A percentile compares a stretch with the other conserved stretches of the same genome.
phyloP scores from a whole-genome alignment of 1,140 invertebrate genomes.

The Plodia interpunctella region DNA sequence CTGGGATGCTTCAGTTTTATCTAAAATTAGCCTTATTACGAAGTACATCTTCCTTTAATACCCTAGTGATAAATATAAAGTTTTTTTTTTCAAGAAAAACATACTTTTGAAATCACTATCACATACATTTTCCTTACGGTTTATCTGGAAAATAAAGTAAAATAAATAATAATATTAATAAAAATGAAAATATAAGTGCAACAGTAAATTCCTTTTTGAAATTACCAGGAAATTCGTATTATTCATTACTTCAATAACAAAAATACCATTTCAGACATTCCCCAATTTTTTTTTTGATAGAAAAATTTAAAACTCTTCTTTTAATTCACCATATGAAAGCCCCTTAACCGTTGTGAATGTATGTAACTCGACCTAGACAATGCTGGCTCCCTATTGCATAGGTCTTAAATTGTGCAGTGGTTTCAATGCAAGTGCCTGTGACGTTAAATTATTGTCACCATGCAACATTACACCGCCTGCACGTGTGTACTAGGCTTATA shows the following conservation, averaged over 20 bases:
- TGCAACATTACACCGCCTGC: slow-evolving; percentile 58
- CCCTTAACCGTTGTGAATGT: slow-evolving; percentile 50
- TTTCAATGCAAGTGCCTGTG: slow-evolving; percentile 69
- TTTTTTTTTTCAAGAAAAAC: too few species aligned
- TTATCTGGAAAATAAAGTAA: too few species aligned
- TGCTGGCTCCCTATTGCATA: slow-evolving; percentile 66
- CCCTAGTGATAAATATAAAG: too few species aligned
- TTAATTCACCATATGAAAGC: background rate
- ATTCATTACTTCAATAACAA: too few species aligned
- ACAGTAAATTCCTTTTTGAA: too few species aligned
- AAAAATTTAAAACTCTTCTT: background rate
- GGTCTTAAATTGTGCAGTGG: slow-evolving; percentile 72
- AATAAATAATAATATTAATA: too few species aligned
- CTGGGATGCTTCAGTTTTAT: slow-evolving; percentile 43
- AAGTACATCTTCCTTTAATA: slow-evolving; percentile 9
- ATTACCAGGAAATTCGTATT: too few species aligned
- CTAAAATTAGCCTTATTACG: slow-evolving; percentile 50
- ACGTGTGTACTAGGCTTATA: slow-evolving; percentile 58
- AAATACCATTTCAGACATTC: too few species aligned
- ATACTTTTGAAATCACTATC: too few species aligned
- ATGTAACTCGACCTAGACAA: slow-evolving; percentile 64
- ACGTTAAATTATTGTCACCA: slow-evolving; percentile 70
- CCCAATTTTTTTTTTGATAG: too few species aligned
- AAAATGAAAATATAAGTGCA: too few species aligned
- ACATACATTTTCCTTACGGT: too few species aligned